Base-by-base conservation (phyloP, 92 coral and sea anemone genomes). In the Chrysogorgia sp. region DNA sequence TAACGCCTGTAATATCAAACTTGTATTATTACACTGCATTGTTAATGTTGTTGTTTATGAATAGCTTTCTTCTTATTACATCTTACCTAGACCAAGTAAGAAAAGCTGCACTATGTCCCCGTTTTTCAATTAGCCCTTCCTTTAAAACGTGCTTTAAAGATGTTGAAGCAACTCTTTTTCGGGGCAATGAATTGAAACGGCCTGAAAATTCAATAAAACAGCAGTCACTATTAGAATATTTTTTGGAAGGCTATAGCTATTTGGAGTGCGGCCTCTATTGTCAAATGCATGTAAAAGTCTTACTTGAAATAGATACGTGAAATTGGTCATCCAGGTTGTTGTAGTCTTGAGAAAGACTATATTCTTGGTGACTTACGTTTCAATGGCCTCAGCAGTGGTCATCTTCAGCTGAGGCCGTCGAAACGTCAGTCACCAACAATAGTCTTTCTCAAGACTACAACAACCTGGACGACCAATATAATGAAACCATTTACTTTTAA, bases 51-150 rank as follows among this genome's bases (percentile, higher is more conserved):
- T n/a, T n/a, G n/a, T n/a, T n/a, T n/a, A n/a, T n/a, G n/a, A 24
- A 0, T 58, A 23, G 21, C 21, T 8, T 10, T n/a, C 35, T 13
- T 32, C 6, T n/a, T 31, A 49, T 22, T 19, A 49, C 0, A 53
- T 49, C 25, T 19, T 71, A 94, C 98, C 90, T 91, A 60, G 98
- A 96, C 98, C 99, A 96, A 90, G 90, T 96, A 84, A 96, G 80
- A 53, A 96, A 96, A 1, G 99, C 99, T 34, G 97, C 99, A 83
- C 96, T 96, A 75, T 96, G 99, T 34, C 99, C 99, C 58, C 89
- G 90, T 88, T 96, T 96, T 72, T 96, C 99, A 19, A 96, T 80
- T 33, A 84, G 92, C 12, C 99, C 99, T 86, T 96, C 99, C 53
- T 96, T 96, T 68, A 96, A 87, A 33, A 90, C 57, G 40, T 68